Conservation (phyloP, 2,888 invertebrate genomes). For the Drosophila emarginata region DNA sequence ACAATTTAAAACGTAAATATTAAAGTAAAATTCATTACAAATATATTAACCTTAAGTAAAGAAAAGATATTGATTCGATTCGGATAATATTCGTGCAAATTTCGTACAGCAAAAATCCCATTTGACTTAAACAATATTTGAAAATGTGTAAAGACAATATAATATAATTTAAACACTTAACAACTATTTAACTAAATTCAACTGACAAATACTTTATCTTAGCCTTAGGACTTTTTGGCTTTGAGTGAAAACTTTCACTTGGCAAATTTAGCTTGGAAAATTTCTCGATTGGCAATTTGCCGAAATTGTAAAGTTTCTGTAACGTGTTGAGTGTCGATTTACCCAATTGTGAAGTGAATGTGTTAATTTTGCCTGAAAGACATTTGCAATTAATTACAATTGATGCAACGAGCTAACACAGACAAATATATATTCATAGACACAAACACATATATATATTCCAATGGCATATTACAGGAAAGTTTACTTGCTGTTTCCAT, state of each 20-base stretch:
- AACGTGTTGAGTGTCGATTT: slow-evolving; percentile 8
- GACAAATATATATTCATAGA: background rate
- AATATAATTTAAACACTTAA: background rate
- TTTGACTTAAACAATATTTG: too few relatives aligned
- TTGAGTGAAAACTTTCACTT: background rate
- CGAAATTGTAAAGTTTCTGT: slow-evolving; percentile 1
- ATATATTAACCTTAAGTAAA: too few relatives aligned
- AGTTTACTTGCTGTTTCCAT: slow-evolving; percentile 44
- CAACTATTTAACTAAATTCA: background rate
- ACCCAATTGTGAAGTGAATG: slow-evolving; percentile 30
- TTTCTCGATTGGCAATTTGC: slow-evolving; percentile 7
- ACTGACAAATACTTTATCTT: background rate
- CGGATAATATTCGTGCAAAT: too few relatives aligned
- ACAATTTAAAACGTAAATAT: too few relatives aligned
- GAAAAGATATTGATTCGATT: too few relatives aligned
- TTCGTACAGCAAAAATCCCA: too few relatives aligned
- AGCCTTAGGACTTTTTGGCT: slow-evolving; percentile 1
- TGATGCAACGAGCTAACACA: slow-evolving; percentile 28
- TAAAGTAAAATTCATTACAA: too few relatives aligned
- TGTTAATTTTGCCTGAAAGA: slow-evolving; percentile 66
- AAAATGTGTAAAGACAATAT: background rate
- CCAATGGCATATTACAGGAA: slow-evolving; percentile 17
- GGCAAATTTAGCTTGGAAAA: slow-evolving; percentile 1
- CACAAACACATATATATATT: background rate
- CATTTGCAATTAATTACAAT: slow-evolving; percentile 65